A percentile compares a stretch with the other conserved stretches of the same genome.
These are phyloP conservation scores for Pseudopipra pipra DNA, from an alignment of 2,113 vertebrate species.

Conservation along the genomic window DNA sequence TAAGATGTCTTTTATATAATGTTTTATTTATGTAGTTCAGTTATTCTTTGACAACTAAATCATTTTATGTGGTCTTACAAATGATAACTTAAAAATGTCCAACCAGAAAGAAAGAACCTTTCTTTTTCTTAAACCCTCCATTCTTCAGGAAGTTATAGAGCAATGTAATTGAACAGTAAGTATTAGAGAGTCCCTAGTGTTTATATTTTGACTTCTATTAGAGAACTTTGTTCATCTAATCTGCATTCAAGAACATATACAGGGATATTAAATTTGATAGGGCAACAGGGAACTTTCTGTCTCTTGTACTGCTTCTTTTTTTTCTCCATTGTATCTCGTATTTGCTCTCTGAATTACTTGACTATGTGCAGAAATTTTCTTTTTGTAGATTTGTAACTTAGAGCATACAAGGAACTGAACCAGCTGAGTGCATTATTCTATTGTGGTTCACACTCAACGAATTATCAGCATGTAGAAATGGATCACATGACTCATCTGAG, in stretches of 20 bases:
- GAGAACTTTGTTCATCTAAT: background rate
- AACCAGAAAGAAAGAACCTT: constrained; percentile 17
- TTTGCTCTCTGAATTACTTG: background rate
- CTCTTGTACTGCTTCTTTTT: background rate
- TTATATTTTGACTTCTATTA: background rate
- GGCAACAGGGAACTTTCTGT: background rate
- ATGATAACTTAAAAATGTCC: constrained; percentile 53
- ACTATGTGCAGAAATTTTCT: background rate
- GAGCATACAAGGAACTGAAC: background rate
- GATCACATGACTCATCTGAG: background rate
- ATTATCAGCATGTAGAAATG: background rate
- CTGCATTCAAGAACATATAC: background rate
- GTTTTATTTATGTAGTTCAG: constrained; percentile 77
- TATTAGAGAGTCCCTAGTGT: background rate
- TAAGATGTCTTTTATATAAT: constrained; percentile 58
- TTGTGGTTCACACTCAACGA: background rate
- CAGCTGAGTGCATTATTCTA: background rate
- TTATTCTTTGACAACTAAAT: constrained; percentile 64
- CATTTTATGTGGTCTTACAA: constrained; percentile 56
- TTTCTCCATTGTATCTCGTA: background rate
- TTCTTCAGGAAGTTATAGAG: background rate
- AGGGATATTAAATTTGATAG: background rate
- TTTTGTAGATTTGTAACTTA: background rate
- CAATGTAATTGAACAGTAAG: background rate
- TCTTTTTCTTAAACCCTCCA: constrained; percentile 13